phyloP scores from a whole-genome alignment of 2,888 invertebrate genomes.

The Ormyrus pomaceus region DNA sequence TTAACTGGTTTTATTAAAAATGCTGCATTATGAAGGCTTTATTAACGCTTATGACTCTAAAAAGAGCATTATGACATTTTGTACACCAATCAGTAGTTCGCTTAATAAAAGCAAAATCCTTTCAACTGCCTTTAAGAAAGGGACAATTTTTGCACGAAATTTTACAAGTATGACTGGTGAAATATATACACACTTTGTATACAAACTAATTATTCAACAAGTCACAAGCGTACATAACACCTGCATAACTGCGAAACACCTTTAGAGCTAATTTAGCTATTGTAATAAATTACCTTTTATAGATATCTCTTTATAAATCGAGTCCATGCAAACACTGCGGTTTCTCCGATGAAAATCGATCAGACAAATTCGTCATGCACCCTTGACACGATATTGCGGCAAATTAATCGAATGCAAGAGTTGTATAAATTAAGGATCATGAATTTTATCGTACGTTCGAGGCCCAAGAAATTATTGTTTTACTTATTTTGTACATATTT shows the following conservation, averaged over 20 bases:
- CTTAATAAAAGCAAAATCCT: slow-evolving; percentile 32
- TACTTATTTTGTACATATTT: slow-evolving; percentile 55
- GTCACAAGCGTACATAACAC: slow-evolving; percentile 57
- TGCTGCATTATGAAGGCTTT: slow-evolving; percentile 54
- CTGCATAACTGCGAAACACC: slow-evolving; percentile 52
- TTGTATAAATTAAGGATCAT: slow-evolving; percentile 49
- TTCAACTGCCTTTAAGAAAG: slow-evolving; percentile 50
- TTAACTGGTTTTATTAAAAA: slow-evolving; percentile 32
- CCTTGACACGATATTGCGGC: slow-evolving; percentile 13
- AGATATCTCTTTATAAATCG: slow-evolving; percentile 55
- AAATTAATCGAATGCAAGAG: slow-evolving; percentile 24
- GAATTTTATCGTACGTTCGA: slow-evolving; percentile 33
- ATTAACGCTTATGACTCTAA: slow-evolving; percentile 56
- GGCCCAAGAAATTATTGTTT: slow-evolving; percentile 39
- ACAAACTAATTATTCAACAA: slow-evolving; percentile 37
- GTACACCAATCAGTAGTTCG: slow-evolving; percentile 46
- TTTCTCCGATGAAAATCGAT: slow-evolving; percentile 36
- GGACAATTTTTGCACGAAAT: slow-evolving; percentile 54
- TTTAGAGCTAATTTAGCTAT: slow-evolving; percentile 50
- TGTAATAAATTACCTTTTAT: slow-evolving; percentile 57
- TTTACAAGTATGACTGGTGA: slow-evolving; percentile 43
- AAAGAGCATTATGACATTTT: slow-evolving; percentile 40
- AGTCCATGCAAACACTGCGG: slow-evolving; percentile 53
- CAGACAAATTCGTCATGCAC: slow-evolving; percentile 37
- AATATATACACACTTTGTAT: neutral